Evolutionary conservation across 2,888 invertebrate species (phyloP).

Genomic region (Noctuana brunneofusca): DNA sequence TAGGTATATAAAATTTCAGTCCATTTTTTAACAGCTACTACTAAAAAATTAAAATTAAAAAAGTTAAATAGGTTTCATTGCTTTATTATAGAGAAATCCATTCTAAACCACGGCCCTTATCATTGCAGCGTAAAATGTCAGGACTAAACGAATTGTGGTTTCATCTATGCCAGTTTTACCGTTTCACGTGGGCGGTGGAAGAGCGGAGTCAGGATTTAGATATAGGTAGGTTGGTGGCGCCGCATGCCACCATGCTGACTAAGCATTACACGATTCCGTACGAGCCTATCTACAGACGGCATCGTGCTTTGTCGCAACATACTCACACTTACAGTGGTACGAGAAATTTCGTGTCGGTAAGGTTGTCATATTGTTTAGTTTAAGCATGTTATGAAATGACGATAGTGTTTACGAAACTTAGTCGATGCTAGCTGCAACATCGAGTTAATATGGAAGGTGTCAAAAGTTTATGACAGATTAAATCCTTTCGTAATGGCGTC

Average conservation of each 20-base stretch:
- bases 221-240: slow-evolving; percentile 49
- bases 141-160: not conserved
- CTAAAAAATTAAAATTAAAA: too few species aligned
- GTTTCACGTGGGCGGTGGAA: slow-evolving; percentile 64
- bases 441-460: slow-evolving; percentile 18
- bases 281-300: slow-evolving; percentile 48
- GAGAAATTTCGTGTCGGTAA: not conserved
- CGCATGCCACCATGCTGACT: slow-evolving; percentile 67
- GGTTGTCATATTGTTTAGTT: slow-evolving; percentile 2
- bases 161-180: slow-evolving; percentile 69
- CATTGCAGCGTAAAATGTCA: not conserved
- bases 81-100: not conserved
- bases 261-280: slow-evolving; percentile 49
- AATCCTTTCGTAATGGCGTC: slow-evolving; percentile 41
- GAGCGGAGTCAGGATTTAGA: slow-evolving; percentile 59
- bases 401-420: slow-evolving; percentile 10
- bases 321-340: slow-evolving; percentile 28
- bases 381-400: slow-evolving; percentile 4
- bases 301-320: slow-evolving; percentile 38
- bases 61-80: too few species aligned
- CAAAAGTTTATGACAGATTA: slow-evolving; percentile 37
- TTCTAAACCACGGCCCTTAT: not conserved
- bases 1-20: too few species aligned
- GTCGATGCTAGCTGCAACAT: slow-evolving; percentile 4
- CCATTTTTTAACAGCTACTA: too few species aligned